Evolutionary conservation across 1,140 invertebrate genomes (phyloP).

Genomic region (Caerostris extrusa): DNA sequence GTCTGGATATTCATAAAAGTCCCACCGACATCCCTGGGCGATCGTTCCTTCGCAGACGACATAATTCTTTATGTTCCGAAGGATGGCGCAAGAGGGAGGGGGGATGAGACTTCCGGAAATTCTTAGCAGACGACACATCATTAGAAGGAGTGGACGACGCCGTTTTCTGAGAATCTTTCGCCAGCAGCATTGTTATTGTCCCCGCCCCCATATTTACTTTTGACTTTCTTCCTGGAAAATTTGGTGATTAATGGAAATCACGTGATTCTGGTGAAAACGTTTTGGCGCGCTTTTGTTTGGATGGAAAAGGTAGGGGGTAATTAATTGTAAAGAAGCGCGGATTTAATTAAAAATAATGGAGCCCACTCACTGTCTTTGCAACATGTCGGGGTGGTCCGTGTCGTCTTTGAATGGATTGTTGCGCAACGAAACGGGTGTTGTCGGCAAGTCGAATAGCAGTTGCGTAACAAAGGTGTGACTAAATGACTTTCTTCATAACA

Average conservation of each 20-base stretch:
- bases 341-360: no score
- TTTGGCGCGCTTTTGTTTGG: not conserved
- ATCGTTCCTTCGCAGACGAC: not conserved
- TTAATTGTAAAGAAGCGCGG: no score
- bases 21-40: no score
- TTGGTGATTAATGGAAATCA: not conserved
- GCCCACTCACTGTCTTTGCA: no score
- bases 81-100: not conserved
- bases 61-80: not conserved
- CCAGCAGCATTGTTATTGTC: not conserved
- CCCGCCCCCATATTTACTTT: not conserved
- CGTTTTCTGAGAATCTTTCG: not conserved
- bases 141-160: not conserved
- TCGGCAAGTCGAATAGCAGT: no score
- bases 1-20: no score
- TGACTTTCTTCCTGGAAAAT: not conserved
- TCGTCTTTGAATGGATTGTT: no score
- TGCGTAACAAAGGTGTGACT: no score
- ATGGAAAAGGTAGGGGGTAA: not conserved
- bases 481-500: no score
- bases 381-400: no score
- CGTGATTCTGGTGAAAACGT: not conserved
- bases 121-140: conserved; percentile 26
- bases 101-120: not conserved
- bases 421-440: no score